phyloP scores from a whole-genome alignment of 2,888 invertebrate genomes.

The Lamellibrachia columna region DNA sequence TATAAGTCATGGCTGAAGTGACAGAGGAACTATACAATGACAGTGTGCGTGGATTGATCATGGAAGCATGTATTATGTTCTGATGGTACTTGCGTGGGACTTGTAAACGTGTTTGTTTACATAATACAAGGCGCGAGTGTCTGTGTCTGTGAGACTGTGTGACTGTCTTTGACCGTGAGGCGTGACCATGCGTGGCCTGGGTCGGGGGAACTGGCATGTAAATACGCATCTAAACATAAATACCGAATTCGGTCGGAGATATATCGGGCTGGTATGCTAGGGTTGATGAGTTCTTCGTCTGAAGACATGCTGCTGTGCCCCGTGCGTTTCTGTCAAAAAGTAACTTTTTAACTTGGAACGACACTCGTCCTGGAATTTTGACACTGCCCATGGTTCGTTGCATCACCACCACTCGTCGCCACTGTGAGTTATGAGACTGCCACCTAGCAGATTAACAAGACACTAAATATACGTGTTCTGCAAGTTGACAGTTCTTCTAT shows the following conservation, averaged over 20 bases:
- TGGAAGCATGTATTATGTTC: no score
- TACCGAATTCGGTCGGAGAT: slow-evolving; percentile 58
- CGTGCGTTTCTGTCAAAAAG: neutral
- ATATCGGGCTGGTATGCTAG: slow-evolving; percentile 67
- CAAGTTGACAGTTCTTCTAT: neutral
- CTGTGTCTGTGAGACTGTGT: neutral
- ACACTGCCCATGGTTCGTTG: neutral
- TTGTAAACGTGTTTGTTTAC: no score
- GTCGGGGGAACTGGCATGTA: neutral
- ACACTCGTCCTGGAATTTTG: neutral
- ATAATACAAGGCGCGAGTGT: neutral
- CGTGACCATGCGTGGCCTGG: neutral
- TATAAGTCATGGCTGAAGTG: no score
- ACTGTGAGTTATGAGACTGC: neutral
- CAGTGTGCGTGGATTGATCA: no score
- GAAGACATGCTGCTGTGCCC: neutral
- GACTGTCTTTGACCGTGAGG: neutral
- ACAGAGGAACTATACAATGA: no score
- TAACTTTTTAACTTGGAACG: neutral
- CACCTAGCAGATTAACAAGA: neutral
- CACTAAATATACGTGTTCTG: neutral
- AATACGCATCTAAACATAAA: slow-evolving; percentile 18
- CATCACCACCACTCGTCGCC: neutral
- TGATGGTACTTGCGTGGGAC: no score
- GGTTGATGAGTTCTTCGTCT: slow-evolving; percentile 48